Evolutionary conservation across 2,113 vertebrate genomes (phyloP).

Genomic region (Lepisosteus oculatus): DNA sequence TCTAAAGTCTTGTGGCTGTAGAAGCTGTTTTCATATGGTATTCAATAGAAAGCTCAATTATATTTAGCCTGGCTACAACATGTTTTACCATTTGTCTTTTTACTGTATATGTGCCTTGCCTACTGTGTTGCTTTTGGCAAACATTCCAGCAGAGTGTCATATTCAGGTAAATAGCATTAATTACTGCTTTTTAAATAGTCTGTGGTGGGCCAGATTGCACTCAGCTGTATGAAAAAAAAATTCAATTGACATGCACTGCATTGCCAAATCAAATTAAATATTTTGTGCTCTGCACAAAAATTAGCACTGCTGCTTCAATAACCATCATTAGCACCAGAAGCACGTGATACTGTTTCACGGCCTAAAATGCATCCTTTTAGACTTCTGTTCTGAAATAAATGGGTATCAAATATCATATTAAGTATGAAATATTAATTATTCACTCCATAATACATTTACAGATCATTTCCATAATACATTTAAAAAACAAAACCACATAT

Average conservation of each 20-base stretch:
- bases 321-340: neutral
- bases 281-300: neutral
- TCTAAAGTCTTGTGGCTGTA: too few relatives aligned
- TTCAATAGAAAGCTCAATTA: too few relatives aligned
- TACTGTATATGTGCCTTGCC: neutral
- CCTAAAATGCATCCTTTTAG: neutral
- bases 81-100: neutral
- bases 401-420: neutral
- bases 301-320: neutral
- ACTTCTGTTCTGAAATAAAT: neutral
- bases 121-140: neutral
- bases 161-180: neutral
- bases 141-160: neutral
- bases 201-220: neutral
- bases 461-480: neutral
- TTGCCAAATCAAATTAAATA: slow-evolving; percentile 1
- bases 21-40: too few relatives aligned
- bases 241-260: neutral
- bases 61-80: too few relatives aligned
- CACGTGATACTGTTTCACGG: neutral
- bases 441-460: neutral
- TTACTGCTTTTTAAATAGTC: neutral
- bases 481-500: too few relatives aligned
- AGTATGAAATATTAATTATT: neutral
- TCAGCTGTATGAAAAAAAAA: neutral